Percentiles rank a stretch among this genome's conserved stretches.
phyloP scores from a whole-genome alignment of 2,888 invertebrate species.

The Argyresthia goedartella region DNA sequence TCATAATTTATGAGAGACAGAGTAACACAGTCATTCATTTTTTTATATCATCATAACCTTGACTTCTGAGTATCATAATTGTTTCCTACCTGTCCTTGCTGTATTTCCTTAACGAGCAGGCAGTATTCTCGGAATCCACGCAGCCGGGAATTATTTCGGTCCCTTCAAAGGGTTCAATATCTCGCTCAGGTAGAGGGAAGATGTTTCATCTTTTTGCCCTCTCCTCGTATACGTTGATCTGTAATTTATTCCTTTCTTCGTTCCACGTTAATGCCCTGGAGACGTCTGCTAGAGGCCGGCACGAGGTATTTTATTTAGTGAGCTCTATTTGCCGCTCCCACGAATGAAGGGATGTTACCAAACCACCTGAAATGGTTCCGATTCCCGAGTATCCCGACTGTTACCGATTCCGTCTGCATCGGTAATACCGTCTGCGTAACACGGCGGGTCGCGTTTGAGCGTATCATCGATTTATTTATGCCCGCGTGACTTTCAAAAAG shows the following conservation, averaged over 20 bases:
- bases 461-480: constrained; percentile 46
- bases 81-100: not conserved
- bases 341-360: constrained; percentile 29
- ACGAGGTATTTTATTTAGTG: constrained; percentile 26
- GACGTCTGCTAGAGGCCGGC: constrained; percentile 16
- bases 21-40: not conserved
- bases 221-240: constrained; percentile 27
- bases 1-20: too few species aligned
- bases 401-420: constrained; percentile 36
- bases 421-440: constrained; percentile 13
- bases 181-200: constrained; percentile 29
- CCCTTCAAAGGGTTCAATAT: constrained; percentile 23
- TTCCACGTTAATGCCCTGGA: constrained; percentile 27
- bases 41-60: not conserved
- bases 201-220: constrained; percentile 32
- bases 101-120: constrained; percentile 18
- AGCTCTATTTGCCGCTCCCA: constrained; percentile 26
- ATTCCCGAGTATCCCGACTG: constrained; percentile 29
- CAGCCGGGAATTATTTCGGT: constrained; percentile 20
- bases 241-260: constrained; percentile 33
- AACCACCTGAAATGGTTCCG: constrained; percentile 23
- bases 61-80: not conserved
- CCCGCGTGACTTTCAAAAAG: constrained; percentile 35
- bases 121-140: constrained; percentile 32
- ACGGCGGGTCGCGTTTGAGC: constrained; percentile 20